Evolutionary conservation across 2,888 invertebrate species (phyloP), one percentile per base, ranked within the genome.

Genomic region (Macropis europaea): DNA sequence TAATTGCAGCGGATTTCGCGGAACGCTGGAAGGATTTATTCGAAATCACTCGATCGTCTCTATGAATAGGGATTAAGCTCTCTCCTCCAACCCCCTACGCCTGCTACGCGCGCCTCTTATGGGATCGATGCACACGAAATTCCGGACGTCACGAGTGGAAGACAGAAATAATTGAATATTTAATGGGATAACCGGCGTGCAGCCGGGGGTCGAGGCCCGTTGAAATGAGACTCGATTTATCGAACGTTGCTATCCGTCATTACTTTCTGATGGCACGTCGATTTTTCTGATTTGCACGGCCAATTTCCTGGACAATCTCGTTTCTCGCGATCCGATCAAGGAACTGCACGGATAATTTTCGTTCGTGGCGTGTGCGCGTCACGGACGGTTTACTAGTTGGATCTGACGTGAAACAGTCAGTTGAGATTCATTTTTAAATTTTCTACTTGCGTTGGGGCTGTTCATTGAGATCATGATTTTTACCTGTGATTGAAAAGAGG

Each of bases 21-120:
- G 74, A 79, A 79, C 73, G 85, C 63, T 73, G 64, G 52, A 63
- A 77, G 81, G 79, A 84, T 84, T 85, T 85, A 82, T 82, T 80
- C 80, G 84, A 77, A 82, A 85, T 84, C 78, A 77, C 78, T 81
- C 82, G 82, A 81, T 79, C 73, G 75, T 73, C 69, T 78, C 81
- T 79, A 84, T 84, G 84, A 84, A 84, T 85, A 81, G 79, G 81
- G 84, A 84, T 84, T 83, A 82, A 82, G 70, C 68, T 61, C 47
- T 36, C 60, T 13, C 53, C 32, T 26, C 9, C 13, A 3, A 3
- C 26, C 6, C 6, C 1, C 6, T 47, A 42, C 47, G 45, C 42
- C 42, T 22, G 62, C 38, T 43, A 4, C 13, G 2, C 22, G 2
- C 9, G 22, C n/a, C n/a, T n/a, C n/a, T n/a, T n/a, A n/a, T n/a